Base-by-base conservation (phyloP, 2,797 vertebrate species). In the Urosaurus nigricauda region DNA sequence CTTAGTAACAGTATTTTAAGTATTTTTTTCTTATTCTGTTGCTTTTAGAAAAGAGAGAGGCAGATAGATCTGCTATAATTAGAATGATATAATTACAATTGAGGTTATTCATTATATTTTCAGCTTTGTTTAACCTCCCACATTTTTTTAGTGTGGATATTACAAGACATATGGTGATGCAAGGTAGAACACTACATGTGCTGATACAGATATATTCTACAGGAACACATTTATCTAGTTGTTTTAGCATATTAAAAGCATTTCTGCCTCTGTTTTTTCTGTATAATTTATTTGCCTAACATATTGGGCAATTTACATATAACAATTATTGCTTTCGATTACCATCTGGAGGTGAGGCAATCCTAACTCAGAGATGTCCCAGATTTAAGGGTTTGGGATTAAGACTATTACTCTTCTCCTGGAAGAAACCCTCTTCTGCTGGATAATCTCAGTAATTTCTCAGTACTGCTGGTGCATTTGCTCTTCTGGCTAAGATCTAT, bases 11-110 rank as follows among this genome's bases (percentile, higher is more conserved):
- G 47, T 35, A 63, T 21, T 65, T 65, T 65, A 21, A 58, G 21
- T 8, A 13, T 12, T 43, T 35, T 51, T 83, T 77, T 78, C 1
- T 13, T 24, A 43, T 86, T 5, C 6, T 77, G 11, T 63, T 85
- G 43, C 32, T 65, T 65, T 51, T 68, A 4, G 1, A 14, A 78
- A 47, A 73, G 40, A 71, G 68, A 47, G 58, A 70, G 16, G 16
- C 58, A 65, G 53, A 77, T 85, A 77, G 60, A 43, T 47, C 74
- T 65, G 58, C 84, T 47, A 51, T 86, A 47, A 86, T 24, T 79
- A 51, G 40, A 75, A 51, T 51, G 43, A 68, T n/a, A 78, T 79
- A 26, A 47, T 29, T 65, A 70, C 51, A 73, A 37, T 74, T 65
- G 51, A 86, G 68, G 32, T 35, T 51, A 17, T n/a, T 78, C 74